Evolutionary conservation across 2,797 vertebrate genomes (phyloP).

Genomic region (Poecilia velifera): DNA sequence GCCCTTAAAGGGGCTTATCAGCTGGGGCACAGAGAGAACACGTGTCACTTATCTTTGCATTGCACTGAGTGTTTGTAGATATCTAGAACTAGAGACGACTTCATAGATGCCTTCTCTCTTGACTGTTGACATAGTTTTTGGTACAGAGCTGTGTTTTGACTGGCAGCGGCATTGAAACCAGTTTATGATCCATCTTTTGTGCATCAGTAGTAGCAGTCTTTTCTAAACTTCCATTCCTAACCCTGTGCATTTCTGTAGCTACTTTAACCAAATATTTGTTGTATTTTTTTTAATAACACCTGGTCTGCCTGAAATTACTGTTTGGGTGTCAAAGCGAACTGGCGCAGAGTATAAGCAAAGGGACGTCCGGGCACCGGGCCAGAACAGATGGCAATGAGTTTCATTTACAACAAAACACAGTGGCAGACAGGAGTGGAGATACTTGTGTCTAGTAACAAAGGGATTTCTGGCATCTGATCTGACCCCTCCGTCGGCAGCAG

Average conservation of each 20-base stretch:
- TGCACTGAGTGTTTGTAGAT: constrained; percentile 36
- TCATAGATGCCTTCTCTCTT: constrained; percentile 30
- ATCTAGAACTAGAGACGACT: constrained; percentile 42
- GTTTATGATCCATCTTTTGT: background rate
- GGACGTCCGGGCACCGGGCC: constrained; percentile 44
- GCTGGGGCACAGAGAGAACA: constrained; percentile 60
- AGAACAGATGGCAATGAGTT: constrained; percentile 65
- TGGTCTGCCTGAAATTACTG: constrained; percentile 40
- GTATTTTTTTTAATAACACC: constrained; percentile 38
- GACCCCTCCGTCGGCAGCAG: constrained; percentile 52
- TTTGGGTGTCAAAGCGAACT: constrained; percentile 54
- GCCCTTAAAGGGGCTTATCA: constrained; percentile 63
- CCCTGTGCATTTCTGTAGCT: background rate
- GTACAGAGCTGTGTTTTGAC: constrained; percentile 26
- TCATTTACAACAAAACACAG: constrained; percentile 54
- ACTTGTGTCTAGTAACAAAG: constrained; percentile 63
- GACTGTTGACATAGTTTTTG: constrained; percentile 53
- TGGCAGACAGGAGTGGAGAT: constrained; percentile 50
- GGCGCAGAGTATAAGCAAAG: constrained; percentile 36
- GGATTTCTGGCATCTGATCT: constrained; percentile 45
- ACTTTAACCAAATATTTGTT: constrained; percentile 27
- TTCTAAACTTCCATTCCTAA: background rate
- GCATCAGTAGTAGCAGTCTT: background rate
- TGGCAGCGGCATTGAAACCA: background rate
- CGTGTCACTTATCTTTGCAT: constrained; percentile 53